These are phyloP conservation scores for Nesogale talazaci DNA, from an alignment of 2,113 vertebrate species.

Conservation along the genomic window DNA sequence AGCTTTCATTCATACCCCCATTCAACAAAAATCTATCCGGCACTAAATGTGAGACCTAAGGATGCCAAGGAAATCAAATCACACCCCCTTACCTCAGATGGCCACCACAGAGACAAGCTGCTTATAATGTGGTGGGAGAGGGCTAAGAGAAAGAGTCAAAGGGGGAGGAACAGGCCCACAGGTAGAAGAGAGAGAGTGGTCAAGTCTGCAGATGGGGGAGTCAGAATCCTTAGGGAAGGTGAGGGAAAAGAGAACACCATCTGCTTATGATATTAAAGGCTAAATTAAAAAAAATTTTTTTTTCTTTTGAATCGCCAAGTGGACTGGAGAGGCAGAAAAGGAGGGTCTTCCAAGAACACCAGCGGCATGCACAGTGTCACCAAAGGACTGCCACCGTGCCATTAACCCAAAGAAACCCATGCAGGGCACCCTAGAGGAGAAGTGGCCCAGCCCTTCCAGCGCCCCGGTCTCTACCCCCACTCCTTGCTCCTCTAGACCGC, in stretches of 20 bases:
- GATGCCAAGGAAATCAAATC: not conserved
- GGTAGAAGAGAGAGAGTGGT: not conserved
- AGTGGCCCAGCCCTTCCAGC: no score
- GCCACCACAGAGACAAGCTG: not conserved
- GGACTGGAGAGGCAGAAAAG: not conserved
- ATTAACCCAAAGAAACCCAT: not conserved
- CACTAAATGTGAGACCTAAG: not conserved
- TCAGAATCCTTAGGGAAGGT: not conserved
- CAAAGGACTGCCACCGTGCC: not conserved
- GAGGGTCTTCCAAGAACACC: not conserved
- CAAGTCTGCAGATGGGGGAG: not conserved
- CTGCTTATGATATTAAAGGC: slow-evolving; percentile 11
- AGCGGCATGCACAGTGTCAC: not conserved
- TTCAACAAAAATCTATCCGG: slow-evolving; percentile 10
- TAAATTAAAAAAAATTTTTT: not conserved
- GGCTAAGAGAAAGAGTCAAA: not conserved
- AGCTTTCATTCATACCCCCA: not conserved
- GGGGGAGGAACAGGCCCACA: not conserved
- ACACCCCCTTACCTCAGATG: not conserved
- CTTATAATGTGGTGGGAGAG: not conserved
- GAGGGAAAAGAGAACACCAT: slow-evolving; percentile 13
- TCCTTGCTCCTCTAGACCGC: not conserved
- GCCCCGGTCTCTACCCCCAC: not conserved
- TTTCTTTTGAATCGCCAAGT: not conserved
- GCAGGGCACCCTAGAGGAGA: not conserved